Evolutionary conservation across 2,888 invertebrate genomes (phyloP), one percentile per base, ranked within the genome.

Genomic region (Epistrophe eligans): DNA sequence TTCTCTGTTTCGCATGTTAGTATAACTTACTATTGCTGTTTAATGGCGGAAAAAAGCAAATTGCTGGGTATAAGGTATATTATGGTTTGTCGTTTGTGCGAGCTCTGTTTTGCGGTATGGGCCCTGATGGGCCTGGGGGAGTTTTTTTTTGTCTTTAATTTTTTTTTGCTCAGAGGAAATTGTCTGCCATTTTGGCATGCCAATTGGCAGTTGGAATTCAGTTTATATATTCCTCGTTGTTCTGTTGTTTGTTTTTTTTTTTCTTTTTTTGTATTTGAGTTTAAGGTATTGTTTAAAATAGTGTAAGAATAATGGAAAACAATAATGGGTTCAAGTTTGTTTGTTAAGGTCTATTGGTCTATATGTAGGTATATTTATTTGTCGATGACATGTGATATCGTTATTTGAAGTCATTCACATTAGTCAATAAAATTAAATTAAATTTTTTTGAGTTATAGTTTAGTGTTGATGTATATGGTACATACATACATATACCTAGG

Each of bases 101-200:
- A 9, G 66, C 11, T 35, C 11, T 35, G 57, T 24, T 67, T 73
- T 48, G 55, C 48, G 58, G 38, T 57, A 48, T 67, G 32, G 38
- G 19, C 60, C 28, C 15, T 60, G 19, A 60, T 50, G 67, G 32
- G 52, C 70, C 55, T 40, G 13, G 70, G 70, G 55, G 70, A 11
- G 40, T 35, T 67, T n/a, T 15, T 58, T 58, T 35, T 32, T 19
- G 8, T 35, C 35, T 9, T 35, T 71, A 62, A 11, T 35, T 13
- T 62, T 45, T n/a, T 50, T 50, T 17, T 4, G 9, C 28, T 66
- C 4, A 40, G 60, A 74, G 71, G 67, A 79, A 76, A 66, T 74
- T 73, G 50, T 80, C 84, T 80, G 77, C 84, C 80, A 77, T 80
- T 79, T 83, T 87, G 70, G 74, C 82, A 82, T 87, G 85, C 71